These are phyloP conservation scores for Sphecodes monilicornis DNA, from an alignment of 2,888 invertebrate species.

Conservation along the genomic window DNA sequence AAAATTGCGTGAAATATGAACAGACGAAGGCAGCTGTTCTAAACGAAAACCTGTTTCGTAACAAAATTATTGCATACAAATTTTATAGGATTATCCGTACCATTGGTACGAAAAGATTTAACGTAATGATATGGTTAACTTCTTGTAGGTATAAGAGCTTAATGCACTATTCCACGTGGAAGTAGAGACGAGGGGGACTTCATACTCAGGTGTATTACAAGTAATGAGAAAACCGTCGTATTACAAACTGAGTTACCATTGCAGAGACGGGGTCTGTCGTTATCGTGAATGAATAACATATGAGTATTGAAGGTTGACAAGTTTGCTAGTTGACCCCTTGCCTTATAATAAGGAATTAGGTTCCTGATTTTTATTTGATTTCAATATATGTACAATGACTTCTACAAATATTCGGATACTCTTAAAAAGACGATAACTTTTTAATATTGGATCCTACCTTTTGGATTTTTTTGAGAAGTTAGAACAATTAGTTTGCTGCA, in stretches of 20 bases:
- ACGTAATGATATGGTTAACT: not conserved
- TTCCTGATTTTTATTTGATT: not conserved
- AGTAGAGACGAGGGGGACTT: not conserved
- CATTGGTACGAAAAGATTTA: not conserved
- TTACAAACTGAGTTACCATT: not conserved
- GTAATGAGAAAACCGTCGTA: not conserved
- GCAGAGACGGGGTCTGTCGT: not conserved
- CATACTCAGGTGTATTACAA: not conserved
- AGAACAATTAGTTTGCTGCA: too few relatives aligned
- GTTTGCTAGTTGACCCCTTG: not conserved
- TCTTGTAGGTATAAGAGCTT: not conserved
- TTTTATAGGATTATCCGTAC: not conserved
- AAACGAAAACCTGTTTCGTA: not conserved
- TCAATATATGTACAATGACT: too few relatives aligned
- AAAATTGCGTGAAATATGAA: not conserved
- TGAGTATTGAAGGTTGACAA: not conserved
- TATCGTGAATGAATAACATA: too few relatives aligned
- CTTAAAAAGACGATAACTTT: too few relatives aligned
- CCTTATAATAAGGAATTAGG: not conserved
- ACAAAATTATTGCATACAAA: not conserved
- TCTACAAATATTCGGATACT: too few relatives aligned
- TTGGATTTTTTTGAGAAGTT: too few relatives aligned
- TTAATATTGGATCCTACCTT: too few relatives aligned
- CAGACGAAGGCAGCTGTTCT: not conserved
- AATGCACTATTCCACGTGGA: not conserved